Base-by-base conservation (phyloP, 64 coral and sea anemone genomes). In the Montipora foliosa region DNA sequence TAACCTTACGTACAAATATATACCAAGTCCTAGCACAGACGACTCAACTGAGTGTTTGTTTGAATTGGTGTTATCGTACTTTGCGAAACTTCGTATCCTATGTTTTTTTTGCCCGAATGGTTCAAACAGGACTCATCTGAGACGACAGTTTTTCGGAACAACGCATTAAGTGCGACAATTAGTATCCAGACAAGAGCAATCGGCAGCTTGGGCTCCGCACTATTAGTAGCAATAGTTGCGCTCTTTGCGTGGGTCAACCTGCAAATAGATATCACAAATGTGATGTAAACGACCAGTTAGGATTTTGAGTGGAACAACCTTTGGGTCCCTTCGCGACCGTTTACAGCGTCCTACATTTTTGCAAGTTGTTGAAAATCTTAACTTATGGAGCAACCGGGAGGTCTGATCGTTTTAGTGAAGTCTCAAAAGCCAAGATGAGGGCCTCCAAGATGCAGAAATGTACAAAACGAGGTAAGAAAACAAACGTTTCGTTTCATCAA, bases 301-400 rank as follows among this genome's bases (percentile, higher is more conserved):
- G 5, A 11, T 14, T 71, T 48, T 15, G 17, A n/a, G 44, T 16
- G 47, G 45, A 51, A 22, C 9, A 3, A 45, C 47, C 13, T 84
- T 44, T 47, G 8, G 29, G 8, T 58, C 19, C 1, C 16, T 20
- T 64, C 14, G n/a, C 45, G 0, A 9, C 20, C 6, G 45, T 4
- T 14, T 14, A 15, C 4, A 16, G n/a, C 9, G 60, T 4, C 3
- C 66, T 49, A 17, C 13, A 3, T 86, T 6, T 0, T 11, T 71
- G 21, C 62, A 78, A 78, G 66, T 47, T 13, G 7, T 71, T 86
- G 17, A 72, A 51, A 49, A 72, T 46, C 14, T 45, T 1, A 50
- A 72, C 64, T 71, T 86, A 71, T 52, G 64, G 82, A 86, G 20
- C 82, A 44, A 70, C 17, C 19, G 50, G 57, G 81, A 4, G 59